A percentile compares a stretch with the other conserved stretches of the same genome.
These are phyloP conservation scores for Stigmatopora argus DNA, from an alignment of 2,113 vertebrate genomes.

Conservation along the genomic window DNA sequence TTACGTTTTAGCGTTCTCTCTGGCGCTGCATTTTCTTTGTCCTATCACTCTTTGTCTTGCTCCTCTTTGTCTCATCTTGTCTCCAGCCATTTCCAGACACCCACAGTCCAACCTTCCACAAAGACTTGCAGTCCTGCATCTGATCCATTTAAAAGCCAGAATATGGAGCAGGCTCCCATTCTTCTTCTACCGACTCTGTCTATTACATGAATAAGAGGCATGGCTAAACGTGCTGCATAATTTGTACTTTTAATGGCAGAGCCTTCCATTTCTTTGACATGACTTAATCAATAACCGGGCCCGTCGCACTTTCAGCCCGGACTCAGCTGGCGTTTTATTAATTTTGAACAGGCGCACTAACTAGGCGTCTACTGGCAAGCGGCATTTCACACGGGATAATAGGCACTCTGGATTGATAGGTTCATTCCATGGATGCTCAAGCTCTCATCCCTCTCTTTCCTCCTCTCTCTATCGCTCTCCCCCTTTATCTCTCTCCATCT, in stretches of 20 bases:
- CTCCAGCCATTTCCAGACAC: constrained; percentile 46
- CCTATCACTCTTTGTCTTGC: constrained; percentile 43
- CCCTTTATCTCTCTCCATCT: constrained; percentile 52
- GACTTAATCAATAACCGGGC: constrained; percentile 76
- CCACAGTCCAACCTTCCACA: constrained; percentile 50
- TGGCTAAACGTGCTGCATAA: constrained; percentile 59
- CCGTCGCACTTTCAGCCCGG: constrained; percentile 61
- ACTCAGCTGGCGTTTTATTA: constrained; percentile 73
- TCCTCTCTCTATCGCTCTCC: constrained; percentile 49
- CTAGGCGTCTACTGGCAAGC: constrained; percentile 71
- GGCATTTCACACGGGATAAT: constrained; percentile 73
- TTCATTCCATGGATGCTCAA: constrained; percentile 72
- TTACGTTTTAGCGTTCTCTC: constrained; percentile 4
- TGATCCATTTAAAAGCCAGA: constrained; percentile 42
- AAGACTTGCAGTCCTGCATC: constrained; percentile 43
- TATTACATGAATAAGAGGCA: constrained; percentile 67
- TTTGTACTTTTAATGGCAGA: constrained; percentile 69
- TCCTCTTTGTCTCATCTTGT: constrained; percentile 54
- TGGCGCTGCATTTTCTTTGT: constrained; percentile 37
- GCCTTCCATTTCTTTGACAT: constrained; percentile 70
- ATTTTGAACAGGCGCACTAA: constrained; percentile 79
- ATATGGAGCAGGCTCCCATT: constrained; percentile 53
- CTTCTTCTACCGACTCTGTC: constrained; percentile 58
- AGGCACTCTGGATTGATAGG: constrained; percentile 76
- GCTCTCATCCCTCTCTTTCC: constrained; percentile 59